Conservation (phyloP, 2,797 vertebrate genomes). For the Rhinogobio ventralis region DNA sequence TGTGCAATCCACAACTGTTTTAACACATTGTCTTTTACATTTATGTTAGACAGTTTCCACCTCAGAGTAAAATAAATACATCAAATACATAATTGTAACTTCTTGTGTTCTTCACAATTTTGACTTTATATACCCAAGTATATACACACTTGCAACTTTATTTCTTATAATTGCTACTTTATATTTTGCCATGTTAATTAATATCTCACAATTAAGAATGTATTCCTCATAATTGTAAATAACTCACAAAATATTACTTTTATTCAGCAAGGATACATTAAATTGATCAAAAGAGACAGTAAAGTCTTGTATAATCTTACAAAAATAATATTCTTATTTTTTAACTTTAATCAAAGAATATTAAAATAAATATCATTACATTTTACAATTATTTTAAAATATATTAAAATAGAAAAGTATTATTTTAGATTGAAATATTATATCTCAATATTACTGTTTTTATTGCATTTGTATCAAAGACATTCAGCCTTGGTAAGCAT, state of each 20-base stretch:
- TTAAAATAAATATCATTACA: neutral
- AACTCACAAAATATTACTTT: no score
- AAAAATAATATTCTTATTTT: no score
- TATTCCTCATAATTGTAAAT: no score
- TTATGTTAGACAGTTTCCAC: neutral
- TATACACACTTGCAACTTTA: neutral
- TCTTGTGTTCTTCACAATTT: no score
- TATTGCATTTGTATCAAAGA: neutral
- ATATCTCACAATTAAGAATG: no score
- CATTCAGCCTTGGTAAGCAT: neutral
- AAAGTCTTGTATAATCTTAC: no score
- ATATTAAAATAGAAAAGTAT: neutral
- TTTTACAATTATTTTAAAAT: neutral
- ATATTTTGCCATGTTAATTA: neutral
- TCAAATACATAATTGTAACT: neutral
- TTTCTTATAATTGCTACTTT: neutral
- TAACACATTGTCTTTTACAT: neutral
- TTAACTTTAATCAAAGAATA: no score
- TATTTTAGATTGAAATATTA: neutral
- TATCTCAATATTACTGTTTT: neutral
- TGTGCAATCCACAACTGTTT: neutral
- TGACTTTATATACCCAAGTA: no score
- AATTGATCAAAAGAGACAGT: no score
- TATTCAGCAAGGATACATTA: no score
- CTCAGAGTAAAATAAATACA: neutral